Percentiles rank a stretch among this genome's conserved stretches.
phyloP scores from a whole-genome alignment of 2,113 vertebrate species.

The Dipodomys ordii region DNA sequence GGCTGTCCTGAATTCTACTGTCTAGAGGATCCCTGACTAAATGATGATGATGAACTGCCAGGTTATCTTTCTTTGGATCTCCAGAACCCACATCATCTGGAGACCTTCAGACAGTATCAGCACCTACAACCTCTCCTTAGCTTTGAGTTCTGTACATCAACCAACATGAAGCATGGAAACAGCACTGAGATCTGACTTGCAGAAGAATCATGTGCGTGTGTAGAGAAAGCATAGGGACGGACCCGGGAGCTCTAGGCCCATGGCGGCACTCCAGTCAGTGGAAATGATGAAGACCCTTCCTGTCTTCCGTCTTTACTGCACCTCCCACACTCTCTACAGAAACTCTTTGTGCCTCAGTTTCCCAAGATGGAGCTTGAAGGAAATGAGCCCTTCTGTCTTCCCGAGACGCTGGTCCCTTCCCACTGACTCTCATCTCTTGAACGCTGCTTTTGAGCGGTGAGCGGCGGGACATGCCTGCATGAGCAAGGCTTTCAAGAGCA shows the following conservation, averaged over 20 bases:
- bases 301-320: neutral
- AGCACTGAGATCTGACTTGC: neutral
- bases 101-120: neutral
- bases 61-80: neutral
- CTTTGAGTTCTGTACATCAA: neutral
- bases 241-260: neutral
- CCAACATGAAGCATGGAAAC: neutral
- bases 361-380: neutral
- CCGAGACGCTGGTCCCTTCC: neutral
- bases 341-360: neutral
- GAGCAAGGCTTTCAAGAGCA: neutral
- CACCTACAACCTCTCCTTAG: accelerated
- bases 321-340: neutral
- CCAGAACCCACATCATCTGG: neutral
- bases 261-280: neutral
- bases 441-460: neutral
- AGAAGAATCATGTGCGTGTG: neutral
- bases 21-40: neutral
- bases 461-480: neutral
- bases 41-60: neutral
- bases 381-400: neutral
- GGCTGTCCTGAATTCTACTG: no score
- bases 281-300: neutral
- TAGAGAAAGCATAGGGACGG: neutral
- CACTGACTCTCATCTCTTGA: neutral